Evolutionary conservation across 2,797 vertebrate species (phyloP), one percentile per base, ranked within the genome.

Genomic region (Neostethus bicornis): DNA sequence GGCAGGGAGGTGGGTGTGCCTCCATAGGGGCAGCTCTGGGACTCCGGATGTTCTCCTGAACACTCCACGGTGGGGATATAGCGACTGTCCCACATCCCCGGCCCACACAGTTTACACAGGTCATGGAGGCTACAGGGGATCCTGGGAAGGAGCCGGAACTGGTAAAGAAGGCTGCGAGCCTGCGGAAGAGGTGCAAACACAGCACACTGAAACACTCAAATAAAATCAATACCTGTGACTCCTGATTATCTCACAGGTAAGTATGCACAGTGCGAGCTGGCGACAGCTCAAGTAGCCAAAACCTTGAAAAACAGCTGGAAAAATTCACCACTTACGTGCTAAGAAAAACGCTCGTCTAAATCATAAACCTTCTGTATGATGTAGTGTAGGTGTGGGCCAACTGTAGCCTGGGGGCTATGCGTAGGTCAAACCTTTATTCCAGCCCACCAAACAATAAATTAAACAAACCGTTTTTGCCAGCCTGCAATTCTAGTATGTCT

Each of bases 41-140:
- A 94, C 67, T 93, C 94, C 0, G 87, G 83, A 83, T 98, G 97
- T 53, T 96, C 93, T 23, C 96, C 96, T 0, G 95, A 95, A 86
- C 97, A 99, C 89, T 98, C 97, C 80, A 99, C 95, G 0, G 96
- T 88, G 0, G 97, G 97, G 78, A 98, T 97, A 91, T 93, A 97
- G 70, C 97, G 96, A 0, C 96, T 98, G 91, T 99, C 97, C 97
- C 97, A 99, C 97, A 99, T 98, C 45, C 97, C 97, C 0, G 95
- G 93, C 26, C 97, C 95, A 1, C 97, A 99, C 60, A 96, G 91
- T 90, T 93, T 94, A 78, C 97, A 98, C 46, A 99, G 89, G 86
- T 98, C 96, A 0, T 97, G 96, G 4, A 99, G 93, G 83, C 96
- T 96, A 92, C 97, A 98, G 7, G 97, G 96, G 75, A 99, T 94